Evolutionary conservation across 2,888 invertebrate species (phyloP), one percentile per base, ranked within the genome.

Genomic region (Apamea monoglypha): DNA sequence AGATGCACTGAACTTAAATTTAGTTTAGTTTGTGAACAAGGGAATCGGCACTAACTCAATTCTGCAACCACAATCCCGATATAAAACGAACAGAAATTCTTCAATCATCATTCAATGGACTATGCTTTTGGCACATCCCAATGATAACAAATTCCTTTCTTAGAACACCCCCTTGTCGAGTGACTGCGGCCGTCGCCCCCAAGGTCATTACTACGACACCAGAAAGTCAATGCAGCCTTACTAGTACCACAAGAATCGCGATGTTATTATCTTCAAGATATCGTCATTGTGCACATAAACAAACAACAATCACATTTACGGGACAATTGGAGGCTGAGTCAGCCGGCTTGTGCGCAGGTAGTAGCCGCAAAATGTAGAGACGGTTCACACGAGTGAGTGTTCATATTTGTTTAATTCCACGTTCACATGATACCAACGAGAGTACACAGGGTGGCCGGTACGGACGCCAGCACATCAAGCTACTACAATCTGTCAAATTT

Each of bases 251-350:
- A 59, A 32, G 56, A 80, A 78, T 29, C 67, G n/a, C 47, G 21
- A 36, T 70, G 59, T 79, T 81, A 66, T 80, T 59, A 73, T 85
- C 73, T 59, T 21, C 1, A 4, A 69, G 25, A 40, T 25, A 71
- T 53, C 53, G 16, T 44, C 81, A 85, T 85, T 82, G 81, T 81
- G 18, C 2, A 21, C 25, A 56, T 47, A 84, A 82, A 82, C 86
- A 85, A 85, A 72, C 40, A 72, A 68, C 82, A 86, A 59, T 21
- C 44, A 66, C 82, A 70, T 86, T 50, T 86, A 82, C n/a, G 59
- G 36, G 61, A 82, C 86, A 82, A 81, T 82, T 70, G 82, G 18
- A 59, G 2, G 7, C 66, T 82, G 86, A 86, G 8, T 86, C 82
- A 86, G 36, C 25, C 14, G 5, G 8, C n/a, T 16, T 12, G 50